phyloP scores from a whole-genome alignment of 1,140 invertebrate genomes.

The Maconellicoccus hirsutus region DNA sequence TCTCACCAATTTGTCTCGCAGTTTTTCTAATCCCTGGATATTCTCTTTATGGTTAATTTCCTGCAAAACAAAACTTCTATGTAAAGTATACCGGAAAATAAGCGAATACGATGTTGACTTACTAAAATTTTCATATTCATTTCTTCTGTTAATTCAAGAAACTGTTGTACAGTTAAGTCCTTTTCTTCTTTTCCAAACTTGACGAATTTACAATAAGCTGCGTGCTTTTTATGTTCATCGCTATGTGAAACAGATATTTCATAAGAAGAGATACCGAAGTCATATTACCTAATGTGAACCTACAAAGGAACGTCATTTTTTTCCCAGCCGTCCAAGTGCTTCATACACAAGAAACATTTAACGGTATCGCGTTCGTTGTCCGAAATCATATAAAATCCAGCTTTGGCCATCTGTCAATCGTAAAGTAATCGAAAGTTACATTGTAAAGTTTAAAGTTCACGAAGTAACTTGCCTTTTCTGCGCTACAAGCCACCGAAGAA shows the following conservation, averaged over 20 bases:
- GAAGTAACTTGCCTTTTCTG: background rate
- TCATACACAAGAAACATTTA: slow-evolving; percentile 41
- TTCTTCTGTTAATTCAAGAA: background rate
- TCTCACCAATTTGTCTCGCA: background rate
- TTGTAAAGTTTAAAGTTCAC: background rate
- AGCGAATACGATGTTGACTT: background rate
- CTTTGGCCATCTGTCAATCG: slow-evolving; percentile 38
- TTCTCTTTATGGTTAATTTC: background rate
- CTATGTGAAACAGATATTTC: background rate
- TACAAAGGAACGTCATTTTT: slow-evolving; percentile 40
- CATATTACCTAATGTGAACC: slow-evolving; percentile 32
- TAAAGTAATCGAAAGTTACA: background rate
- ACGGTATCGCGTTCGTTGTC: slow-evolving; percentile 37
- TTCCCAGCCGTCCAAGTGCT: slow-evolving; percentile 45
- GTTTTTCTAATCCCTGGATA: background rate
- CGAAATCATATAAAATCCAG: slow-evolving; percentile 41
- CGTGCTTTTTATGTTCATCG: slow-evolving; percentile 16
- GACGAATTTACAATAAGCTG: slow-evolving; percentile 7
- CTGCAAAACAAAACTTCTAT: background rate
- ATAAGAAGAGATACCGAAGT: background rate
- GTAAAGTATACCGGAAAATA: background rate
- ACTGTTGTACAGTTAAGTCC: slow-evolving; percentile 14
- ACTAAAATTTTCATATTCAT: slow-evolving; percentile 18
- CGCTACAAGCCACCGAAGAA: background rate
- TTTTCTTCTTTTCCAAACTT: slow-evolving; percentile 10